Conservation (phyloP, 2,797 vertebrate genomes). For the Acridotheres tristis region DNA sequence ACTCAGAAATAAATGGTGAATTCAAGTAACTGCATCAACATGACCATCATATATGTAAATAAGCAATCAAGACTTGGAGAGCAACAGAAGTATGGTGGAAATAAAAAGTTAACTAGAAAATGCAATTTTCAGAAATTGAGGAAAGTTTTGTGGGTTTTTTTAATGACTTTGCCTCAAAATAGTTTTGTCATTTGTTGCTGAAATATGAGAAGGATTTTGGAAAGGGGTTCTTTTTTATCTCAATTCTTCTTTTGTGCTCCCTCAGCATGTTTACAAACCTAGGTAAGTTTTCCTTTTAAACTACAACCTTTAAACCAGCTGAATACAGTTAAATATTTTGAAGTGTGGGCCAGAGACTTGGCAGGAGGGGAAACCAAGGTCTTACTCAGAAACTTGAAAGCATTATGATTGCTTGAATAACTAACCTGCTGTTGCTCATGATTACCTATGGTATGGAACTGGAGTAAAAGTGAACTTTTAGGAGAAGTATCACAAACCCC, state of each 20-base stretch:
- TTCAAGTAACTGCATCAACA: background rate
- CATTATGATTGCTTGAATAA: background rate
- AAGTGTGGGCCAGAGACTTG: background rate
- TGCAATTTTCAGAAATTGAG: background rate
- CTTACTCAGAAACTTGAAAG: background rate
- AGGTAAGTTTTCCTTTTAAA: background rate
- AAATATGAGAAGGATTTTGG: background rate
- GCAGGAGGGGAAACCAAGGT: background rate
- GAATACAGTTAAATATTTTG: background rate
- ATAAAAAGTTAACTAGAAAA: background rate
- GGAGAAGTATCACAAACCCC: background rate
- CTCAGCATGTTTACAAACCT: background rate
- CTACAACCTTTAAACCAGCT: background rate
- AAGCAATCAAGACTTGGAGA: background rate
- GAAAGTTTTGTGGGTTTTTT: background rate
- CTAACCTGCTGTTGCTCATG: background rate
- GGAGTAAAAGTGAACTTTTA: conserved; percentile 33
- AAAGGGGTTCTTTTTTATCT: background rate
- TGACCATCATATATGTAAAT: background rate
- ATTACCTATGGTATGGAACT: background rate
- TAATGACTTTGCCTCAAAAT: background rate
- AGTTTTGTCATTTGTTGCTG: background rate
- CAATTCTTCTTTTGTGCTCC: background rate
- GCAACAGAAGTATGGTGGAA: background rate
- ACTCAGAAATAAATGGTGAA: background rate